Conservation (phyloP, 2,888 invertebrate genomes). For the Hipparchia sbordonii region DNA sequence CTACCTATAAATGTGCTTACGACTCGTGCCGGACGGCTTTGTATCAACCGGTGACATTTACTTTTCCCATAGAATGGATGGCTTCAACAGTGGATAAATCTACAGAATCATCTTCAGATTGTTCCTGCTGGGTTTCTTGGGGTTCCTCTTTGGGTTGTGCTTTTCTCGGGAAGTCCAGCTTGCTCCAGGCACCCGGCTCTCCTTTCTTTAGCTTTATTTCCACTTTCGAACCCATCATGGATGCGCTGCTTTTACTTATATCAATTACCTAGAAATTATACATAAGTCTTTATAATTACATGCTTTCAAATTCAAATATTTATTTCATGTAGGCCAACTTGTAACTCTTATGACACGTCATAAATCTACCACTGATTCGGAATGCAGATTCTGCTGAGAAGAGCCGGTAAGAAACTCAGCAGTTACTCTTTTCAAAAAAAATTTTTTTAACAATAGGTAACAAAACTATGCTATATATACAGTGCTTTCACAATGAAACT, state of each 20-base stretch:
- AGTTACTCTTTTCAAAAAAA: no score
- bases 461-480: no score
- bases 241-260: constrained; percentile 86
- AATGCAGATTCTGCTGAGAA: no score
- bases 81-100: constrained; percentile 88
- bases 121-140: constrained; percentile 42
- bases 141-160: constrained; percentile 52
- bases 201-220: constrained; percentile 96
- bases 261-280: constrained; percentile 86
- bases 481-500: no score
- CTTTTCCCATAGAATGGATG: constrained; percentile 67
- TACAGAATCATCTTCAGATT: constrained; percentile 82
- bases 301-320: no score
- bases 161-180: constrained; percentile 85
- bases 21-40: background rate
- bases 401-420: no score
- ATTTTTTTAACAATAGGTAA: no score
- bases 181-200: constrained; percentile 92
- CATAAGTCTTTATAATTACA: background rate
- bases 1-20: background rate
- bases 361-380: no score
- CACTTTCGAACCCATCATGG: constrained; percentile 94
- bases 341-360: no score
- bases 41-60: constrained; percentile 63
- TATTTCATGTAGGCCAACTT: no score